These are phyloP conservation scores for Spisula solida DNA, from an alignment of 2,888 invertebrate species.

Conservation along the genomic window DNA sequence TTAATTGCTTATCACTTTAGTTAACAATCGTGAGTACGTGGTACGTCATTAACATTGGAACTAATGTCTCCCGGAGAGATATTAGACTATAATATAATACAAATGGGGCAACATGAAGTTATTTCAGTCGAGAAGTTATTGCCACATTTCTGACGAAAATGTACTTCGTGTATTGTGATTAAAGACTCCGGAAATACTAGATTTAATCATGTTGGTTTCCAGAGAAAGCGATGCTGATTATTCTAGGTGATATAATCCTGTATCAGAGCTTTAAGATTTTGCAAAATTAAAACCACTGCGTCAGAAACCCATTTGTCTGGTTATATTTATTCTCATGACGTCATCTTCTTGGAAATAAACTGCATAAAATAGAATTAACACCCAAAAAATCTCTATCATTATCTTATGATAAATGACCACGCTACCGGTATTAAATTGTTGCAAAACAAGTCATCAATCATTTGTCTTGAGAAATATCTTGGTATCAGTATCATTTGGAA, in stretches of 20 bases:
- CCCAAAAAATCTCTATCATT: not conserved
- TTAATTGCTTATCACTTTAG: too few relatives aligned
- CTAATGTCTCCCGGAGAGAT: not conserved
- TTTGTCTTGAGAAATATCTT: too few relatives aligned
- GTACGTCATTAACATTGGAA: not conserved
- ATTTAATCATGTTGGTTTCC: not conserved
- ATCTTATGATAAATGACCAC: not conserved
- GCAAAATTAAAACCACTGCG: not conserved
- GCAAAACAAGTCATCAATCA: too few relatives aligned
- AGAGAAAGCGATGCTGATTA: not conserved
- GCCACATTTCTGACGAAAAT: not conserved
- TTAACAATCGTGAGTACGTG: too few relatives aligned
- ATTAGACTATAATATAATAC: not conserved
- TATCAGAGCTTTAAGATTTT: not conserved
- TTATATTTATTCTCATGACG: not conserved
- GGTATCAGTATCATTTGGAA: too few relatives aligned
- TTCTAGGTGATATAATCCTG: not conserved
- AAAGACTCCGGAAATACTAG: not conserved
- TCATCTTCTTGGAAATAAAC: not conserved
- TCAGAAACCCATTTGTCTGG: not conserved
- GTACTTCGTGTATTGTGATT: not conserved
- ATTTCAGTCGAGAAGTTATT: not conserved
- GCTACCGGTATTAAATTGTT: too few relatives aligned
- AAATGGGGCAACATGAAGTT: not conserved
- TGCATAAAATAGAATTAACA: not conserved